Percentiles rank a stretch among this genome's conserved stretches.
Conservation (phyloP, 37 sponge, comb jelly and placozoan genomes). For the Eunapius fragilis region DNA sequence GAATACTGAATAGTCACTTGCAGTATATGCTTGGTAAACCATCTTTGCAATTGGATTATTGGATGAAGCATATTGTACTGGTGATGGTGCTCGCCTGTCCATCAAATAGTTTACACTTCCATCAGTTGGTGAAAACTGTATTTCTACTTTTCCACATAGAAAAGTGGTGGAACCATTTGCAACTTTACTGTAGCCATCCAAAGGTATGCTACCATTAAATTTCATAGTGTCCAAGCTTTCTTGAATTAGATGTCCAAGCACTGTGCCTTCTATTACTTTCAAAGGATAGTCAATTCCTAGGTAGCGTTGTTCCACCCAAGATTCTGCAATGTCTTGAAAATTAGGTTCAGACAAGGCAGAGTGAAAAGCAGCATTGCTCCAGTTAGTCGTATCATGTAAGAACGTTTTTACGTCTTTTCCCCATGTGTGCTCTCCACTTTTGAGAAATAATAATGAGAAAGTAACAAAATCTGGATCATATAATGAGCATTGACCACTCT, state of each 20-base stretch:
- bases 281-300: slow-evolving; percentile 58
- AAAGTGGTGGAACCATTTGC: slow-evolving; percentile 9
- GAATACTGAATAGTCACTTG: slow-evolving; percentile 27
- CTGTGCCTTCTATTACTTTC: slow-evolving; percentile 48
- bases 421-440: slow-evolving; percentile 84
- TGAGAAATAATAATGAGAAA: slow-evolving; percentile 61
- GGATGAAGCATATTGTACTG: slow-evolving; percentile 6
- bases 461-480: slow-evolving; percentile 40
- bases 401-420: slow-evolving; percentile 70
- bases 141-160: slow-evolving; percentile 15
- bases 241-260: slow-evolving; percentile 23
- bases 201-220: slow-evolving; percentile 36
- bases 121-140: slow-evolving; percentile 31
- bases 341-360: slow-evolving; percentile 9
- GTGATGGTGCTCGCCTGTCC: background rate
- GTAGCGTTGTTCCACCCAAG: slow-evolving; percentile 71
- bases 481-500: slow-evolving; percentile 25
- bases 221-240: slow-evolving; percentile 12
- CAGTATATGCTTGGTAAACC: slow-evolving; percentile 52
- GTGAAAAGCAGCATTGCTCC: slow-evolving; percentile 58
- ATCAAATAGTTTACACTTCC: slow-evolving; percentile 25
- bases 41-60: slow-evolving; percentile 29
- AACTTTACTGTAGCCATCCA: slow-evolving; percentile 15
- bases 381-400: slow-evolving; percentile 60
- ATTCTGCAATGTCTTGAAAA: slow-evolving; percentile 45